Evolutionary conservation across 2,113 vertebrate species (phyloP), one percentile per base, ranked within the genome.

Genomic region (Taurulus bubalis): DNA sequence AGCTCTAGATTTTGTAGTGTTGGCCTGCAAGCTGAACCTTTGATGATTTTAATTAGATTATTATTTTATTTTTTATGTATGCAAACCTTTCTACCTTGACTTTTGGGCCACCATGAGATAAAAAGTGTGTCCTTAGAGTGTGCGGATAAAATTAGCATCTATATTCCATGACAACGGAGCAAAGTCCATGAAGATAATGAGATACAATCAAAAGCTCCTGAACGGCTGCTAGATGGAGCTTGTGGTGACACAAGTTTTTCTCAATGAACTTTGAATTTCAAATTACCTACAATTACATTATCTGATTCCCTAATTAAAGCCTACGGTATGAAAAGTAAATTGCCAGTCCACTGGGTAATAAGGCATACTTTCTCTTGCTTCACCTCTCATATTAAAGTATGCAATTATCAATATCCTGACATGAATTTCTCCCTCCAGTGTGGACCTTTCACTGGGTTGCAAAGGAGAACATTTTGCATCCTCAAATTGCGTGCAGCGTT

Each of bases 341-440:
- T 40, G 8, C 22, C 26, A 36, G 47, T 26, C 6, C 22, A 12
- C n/a, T 16, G 16, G 16, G 8, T 68, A 49, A 68, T 42, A 6
- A 69, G 16, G 18, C 12, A 11, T 18, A 58, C 20, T 28, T 66
- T 26, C 2, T 55, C 45, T 28, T 15, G 38, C 15, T 28, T 59
- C n/a, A 51, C 10, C 14, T 77, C 51, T 51, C 20, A 72, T 51
- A 56, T 47, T 26, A 69, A 63, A 55, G 9, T 15, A 18, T 58
- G 60, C 7, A 62, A 83, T 63, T 73, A 75, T 53, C 24, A 16
- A 12, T 2, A 18, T 45, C 3, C 22, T 40, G 28, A 79, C 24
- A 20, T 40, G 34, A 55, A 42, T 16, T 11, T 11, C 53, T 24
- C 6, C 22, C 12, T 14, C 18, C 14, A 45, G 26, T 40, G 16